Evolutionary conservation across 2,797 vertebrate species (phyloP), one percentile per base, ranked within the genome.

Genomic region (Helostoma temminkii): DNA sequence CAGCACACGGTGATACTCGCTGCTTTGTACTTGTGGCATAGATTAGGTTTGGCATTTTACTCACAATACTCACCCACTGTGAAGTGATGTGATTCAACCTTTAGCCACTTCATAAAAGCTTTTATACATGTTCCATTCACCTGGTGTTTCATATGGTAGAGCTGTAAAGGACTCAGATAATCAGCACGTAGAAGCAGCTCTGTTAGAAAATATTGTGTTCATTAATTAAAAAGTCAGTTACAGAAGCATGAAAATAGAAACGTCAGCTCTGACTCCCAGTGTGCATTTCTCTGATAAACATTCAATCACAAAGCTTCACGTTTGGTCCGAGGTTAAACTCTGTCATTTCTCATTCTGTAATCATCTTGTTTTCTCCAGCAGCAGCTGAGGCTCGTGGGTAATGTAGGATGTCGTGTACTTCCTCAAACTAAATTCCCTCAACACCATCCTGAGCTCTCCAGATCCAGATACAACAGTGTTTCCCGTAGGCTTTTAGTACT

Each of bases 21-120:
- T 7, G 11, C 25, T 11, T 10, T 52, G 37, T 49, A 42, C 50
- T 50, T 52, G 19, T 32, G 36, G 16, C 47, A 18, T 48, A n/a
- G 39, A 47, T 48, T 48, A 25, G 21, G 21, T 32, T 36, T 39
- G 45, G 41, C 41, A 42, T 42, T 42, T 42, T 42, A 48, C 58
- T 52, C 47, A 41, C 18, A 50, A 24, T 24, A 46, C 22, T 47
- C 46, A 26, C 21, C 46, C 46, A 9, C 22, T 9, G 6, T 32
- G 7, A 52, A 34, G 25, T 30, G 36, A 48, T 18, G 48, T 30
- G 16, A 10, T 6, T n/a, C 18, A 30, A 30, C 26, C 47, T 30
- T 30, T 11, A 49, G 26, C 18, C 24, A 1, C 24, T 48, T 26
- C 24, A 9, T 46, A 24, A 15, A 24, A 25, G 22, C 21, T 24